Percentiles rank a stretch among this genome's conserved stretches.
phyloP scores from a whole-genome alignment of 2,113 vertebrate species.

The Pterocles gutturalis region DNA sequence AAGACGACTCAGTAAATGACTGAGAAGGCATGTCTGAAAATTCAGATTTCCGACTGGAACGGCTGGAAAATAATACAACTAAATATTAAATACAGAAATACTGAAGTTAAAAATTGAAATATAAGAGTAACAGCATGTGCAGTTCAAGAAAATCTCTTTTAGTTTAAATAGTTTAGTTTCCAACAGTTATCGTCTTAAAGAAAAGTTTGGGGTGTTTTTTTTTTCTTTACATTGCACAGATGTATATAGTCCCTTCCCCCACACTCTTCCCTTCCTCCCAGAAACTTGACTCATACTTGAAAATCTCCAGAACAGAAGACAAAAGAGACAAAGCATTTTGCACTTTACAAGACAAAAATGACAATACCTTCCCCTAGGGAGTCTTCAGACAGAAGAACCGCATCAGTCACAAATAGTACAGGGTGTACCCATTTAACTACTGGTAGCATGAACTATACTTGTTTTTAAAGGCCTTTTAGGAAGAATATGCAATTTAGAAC shows the following conservation, averaged over 20 bases:
- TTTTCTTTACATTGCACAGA: neutral
- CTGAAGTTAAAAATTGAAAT: neutral
- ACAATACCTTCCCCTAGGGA: neutral
- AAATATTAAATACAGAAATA: neutral
- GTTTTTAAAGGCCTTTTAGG: neutral
- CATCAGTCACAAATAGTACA: neutral
- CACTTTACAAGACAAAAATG: neutral
- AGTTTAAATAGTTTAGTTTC: neutral
- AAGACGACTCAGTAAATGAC: conserved; percentile 53
- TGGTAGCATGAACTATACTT: neutral
- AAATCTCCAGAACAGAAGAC: neutral
- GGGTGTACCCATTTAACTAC: neutral
- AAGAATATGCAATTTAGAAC: neutral
- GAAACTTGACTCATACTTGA: neutral
- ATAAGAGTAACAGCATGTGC: neutral
- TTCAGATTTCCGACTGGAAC: conserved; percentile 72
- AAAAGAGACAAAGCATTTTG: neutral
- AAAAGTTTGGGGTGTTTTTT: neutral
- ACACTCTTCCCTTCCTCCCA: neutral
- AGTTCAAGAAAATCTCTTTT: neutral
- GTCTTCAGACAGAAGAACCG: neutral
- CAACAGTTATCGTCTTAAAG: neutral
- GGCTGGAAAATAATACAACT: conserved; percentile 65
- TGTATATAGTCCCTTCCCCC: neutral
- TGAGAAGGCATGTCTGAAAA: conserved; percentile 61